Conservation (phyloP, 2,113 vertebrate species). For the Chlamydotis undulata region DNA sequence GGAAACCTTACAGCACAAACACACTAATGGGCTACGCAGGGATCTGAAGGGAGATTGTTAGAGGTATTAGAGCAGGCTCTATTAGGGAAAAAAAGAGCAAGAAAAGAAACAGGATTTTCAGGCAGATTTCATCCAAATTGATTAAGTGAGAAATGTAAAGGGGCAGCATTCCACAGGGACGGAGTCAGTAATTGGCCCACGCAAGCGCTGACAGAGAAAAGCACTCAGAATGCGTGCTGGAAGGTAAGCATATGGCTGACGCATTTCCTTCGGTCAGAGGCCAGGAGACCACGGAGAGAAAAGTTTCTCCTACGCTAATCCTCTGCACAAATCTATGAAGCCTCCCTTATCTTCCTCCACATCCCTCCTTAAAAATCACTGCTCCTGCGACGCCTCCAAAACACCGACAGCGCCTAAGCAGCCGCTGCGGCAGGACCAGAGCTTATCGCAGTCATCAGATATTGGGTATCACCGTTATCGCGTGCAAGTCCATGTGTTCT, state of each 20-base stretch:
- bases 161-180: conserved; percentile 4
- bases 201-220: conserved; percentile 2
- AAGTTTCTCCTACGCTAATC: not conserved
- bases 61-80: conserved; percentile 38
- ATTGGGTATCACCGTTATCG: accelerated
- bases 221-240: not conserved
- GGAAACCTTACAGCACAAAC: conserved; percentile 22
- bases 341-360: not conserved
- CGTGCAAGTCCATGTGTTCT: accelerated
- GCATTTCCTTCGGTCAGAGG: not conserved
- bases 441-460: not conserved
- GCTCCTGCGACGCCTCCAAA: not conserved
- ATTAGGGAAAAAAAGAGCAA: not conserved
- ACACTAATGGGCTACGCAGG: conserved; percentile 37
- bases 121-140: conserved; percentile 51
- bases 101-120: conserved; percentile 47
- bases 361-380: not conserved
- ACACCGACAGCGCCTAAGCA: not conserved
- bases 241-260: not conserved
- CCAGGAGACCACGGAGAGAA: not conserved
- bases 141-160: conserved; percentile 47
- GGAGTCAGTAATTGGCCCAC: not conserved
- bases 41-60: conserved; percentile 31
- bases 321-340: not conserved
- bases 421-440: not conserved